Evolutionary conservation across 2,113 vertebrate species (phyloP).

Genomic region (Potamarius usumacintae): DNA sequence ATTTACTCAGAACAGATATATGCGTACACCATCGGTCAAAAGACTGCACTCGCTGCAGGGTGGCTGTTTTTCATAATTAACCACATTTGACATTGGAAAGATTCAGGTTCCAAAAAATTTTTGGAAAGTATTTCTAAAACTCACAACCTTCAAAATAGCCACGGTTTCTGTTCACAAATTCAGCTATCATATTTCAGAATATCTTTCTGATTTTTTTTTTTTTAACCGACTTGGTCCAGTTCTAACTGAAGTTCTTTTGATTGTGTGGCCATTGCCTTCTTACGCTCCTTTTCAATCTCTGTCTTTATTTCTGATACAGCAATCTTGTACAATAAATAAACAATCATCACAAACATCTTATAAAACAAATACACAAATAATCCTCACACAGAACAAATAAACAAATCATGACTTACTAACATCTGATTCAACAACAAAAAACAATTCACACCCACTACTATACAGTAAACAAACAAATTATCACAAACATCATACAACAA

Average conservation of each 20-base stretch:
- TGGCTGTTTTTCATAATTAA: neutral
- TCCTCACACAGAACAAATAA: too few species aligned
- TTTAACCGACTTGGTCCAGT: neutral
- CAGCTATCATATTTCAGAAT: neutral
- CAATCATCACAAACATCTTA: too few species aligned
- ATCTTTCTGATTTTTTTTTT: neutral
- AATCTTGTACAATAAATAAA: too few species aligned
- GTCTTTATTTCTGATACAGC: neutral
- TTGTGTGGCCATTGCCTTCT: neutral
- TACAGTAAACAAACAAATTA: too few species aligned
- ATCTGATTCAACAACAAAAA: too few species aligned
- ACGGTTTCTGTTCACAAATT: neutral
- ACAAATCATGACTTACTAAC: too few species aligned
- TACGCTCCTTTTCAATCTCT: neutral
- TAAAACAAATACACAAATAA: too few species aligned
- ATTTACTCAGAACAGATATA: conserved; percentile 18
- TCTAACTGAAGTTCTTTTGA: neutral
- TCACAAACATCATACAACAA: too few species aligned
- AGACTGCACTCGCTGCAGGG: neutral
- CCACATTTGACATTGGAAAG: neutral
- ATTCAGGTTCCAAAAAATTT: neutral
- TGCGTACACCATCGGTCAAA: neutral
- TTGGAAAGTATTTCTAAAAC: neutral
- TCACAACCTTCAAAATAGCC: neutral
- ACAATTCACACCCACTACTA: too few species aligned